Base-by-base conservation (phyloP, 2,113 vertebrate species). In the Entomyzon cyanotis region DNA sequence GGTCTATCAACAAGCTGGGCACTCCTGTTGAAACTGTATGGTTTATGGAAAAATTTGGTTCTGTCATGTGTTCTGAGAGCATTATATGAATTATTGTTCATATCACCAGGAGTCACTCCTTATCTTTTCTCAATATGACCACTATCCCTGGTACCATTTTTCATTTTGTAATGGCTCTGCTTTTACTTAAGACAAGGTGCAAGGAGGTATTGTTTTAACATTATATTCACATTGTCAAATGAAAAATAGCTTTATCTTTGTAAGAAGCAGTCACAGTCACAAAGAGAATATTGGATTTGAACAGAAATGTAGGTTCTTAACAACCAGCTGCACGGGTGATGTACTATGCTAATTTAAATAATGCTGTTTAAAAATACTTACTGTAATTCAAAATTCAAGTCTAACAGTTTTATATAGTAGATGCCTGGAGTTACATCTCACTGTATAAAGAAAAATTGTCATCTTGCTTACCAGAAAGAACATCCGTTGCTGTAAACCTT, bases 401-500 rank as follows among this genome's bases (percentile, higher is more conserved):
- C 44, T 70, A 81, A 56, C 20, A 59, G 27, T 35, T 37, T n/a
- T 24, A 33, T 33, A 49, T 50, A 53, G 67, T 13, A 74, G 69
- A 70, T 95, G 46, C 27, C 24, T 80, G 33, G 11, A 85, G 67
- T 60, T 81, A 69, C 42, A 46, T 27, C 52, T 81, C n/a, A 67
- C 60, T 74, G 63, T 3, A 28, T 5, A 59, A 78, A 71, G 68
- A 63, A 47, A 64, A 44, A 37, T 2, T 9, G 37, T 35, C 12
- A 25, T 67, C 16, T 77, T 88, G 96, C 98, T 98, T 98, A 99
- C 99, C 99, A 99, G 97, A 96, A 99, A 99, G 95, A 99, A 99
- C 99, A 99, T 99, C 91, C 99, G 98, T 91, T 99, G 99, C 96
- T 99, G 99, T 23, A 99, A 98, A 80, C 99, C 99, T 98, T 99